Evolutionary conservation across 2,797 vertebrate genomes (phyloP).

Genomic region (Crax fasciolata): DNA sequence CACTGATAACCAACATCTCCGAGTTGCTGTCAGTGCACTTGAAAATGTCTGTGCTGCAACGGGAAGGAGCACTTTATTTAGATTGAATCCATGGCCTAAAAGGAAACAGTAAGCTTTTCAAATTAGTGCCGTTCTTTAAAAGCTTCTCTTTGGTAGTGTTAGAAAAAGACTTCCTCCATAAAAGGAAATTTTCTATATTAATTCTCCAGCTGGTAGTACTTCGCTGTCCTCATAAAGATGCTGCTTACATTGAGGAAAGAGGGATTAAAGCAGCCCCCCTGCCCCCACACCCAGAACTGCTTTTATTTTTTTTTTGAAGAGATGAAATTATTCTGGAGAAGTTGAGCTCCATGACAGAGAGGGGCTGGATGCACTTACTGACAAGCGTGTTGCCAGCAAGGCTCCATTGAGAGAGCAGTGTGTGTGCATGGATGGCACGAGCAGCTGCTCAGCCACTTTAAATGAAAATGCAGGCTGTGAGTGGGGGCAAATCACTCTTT

Average conservation of each 20-base stretch:
- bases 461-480: neutral
- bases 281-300: neutral
- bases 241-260: slow-evolving; percentile 57
- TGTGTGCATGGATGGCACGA: neutral
- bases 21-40: slow-evolving; percentile 35
- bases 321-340: neutral
- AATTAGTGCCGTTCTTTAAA: slow-evolving; percentile 61
- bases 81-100: slow-evolving; percentile 31
- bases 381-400: neutral
- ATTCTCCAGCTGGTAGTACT: slow-evolving; percentile 73
- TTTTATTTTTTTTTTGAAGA: slow-evolving; percentile 43
- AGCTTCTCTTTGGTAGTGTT: slow-evolving; percentile 49
- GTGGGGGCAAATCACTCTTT: neutral
- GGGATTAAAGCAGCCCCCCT: slow-evolving; percentile 22
- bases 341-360: neutral
- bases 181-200: slow-evolving; percentile 71
- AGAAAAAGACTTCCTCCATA: slow-evolving; percentile 62
- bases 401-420: neutral
- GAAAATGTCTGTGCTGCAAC: slow-evolving; percentile 49
- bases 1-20: slow-evolving; percentile 56
- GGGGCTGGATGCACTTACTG: neutral
- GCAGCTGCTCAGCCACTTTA: slow-evolving; percentile 16
- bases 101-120: slow-evolving; percentile 73
- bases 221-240: slow-evolving; percentile 45
- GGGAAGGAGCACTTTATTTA: slow-evolving; percentile 68